Conservation (phyloP, 1,140 invertebrate species). For the Cydia splendana region DNA sequence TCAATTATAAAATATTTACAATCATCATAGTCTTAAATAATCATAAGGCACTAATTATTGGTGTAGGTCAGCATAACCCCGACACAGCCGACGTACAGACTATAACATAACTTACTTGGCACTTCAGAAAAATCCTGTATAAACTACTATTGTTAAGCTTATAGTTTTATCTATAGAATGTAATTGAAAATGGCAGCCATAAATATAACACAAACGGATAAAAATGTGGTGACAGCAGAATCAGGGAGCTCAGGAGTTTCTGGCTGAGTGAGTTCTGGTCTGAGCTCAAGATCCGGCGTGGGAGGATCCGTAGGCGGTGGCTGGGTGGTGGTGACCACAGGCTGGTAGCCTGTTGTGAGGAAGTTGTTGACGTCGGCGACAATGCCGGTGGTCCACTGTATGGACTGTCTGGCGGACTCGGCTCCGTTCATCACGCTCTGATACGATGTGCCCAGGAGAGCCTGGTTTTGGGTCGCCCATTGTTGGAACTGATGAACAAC, state of each 20-base stretch:
- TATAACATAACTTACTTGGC: too few relatives aligned
- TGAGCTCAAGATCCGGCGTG: constrained; percentile 38
- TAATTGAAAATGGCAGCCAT: constrained; percentile 45
- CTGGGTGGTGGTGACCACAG: constrained; percentile 35
- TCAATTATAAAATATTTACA: constrained; percentile 31
- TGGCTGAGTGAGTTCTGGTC: constrained; percentile 38
- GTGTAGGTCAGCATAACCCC: neutral
- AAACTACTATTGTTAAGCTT: too few relatives aligned
- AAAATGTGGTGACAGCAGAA: constrained; percentile 47
- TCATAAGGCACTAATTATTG: constrained; percentile 32
- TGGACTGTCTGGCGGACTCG: constrained; percentile 41
- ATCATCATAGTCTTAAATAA: constrained; percentile 2
- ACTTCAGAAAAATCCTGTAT: neutral
- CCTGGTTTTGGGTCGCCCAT: constrained; percentile 51
- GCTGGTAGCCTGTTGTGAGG: constrained; percentile 45
- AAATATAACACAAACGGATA: constrained; percentile 45
- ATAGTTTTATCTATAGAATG: constrained; percentile 39
- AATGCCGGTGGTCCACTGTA: constrained; percentile 43
- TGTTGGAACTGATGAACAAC: constrained; percentile 49
- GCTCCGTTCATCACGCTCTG: constrained; percentile 41
- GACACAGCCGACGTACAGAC: too few relatives aligned
- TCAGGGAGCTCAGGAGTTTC: constrained; percentile 45
- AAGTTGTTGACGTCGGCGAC: constrained; percentile 52
- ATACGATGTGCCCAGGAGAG: constrained; percentile 42
- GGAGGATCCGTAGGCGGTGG: constrained; percentile 38